Conservation (phyloP, 2,888 invertebrate genomes). For the Stegana nigrithorax region DNA sequence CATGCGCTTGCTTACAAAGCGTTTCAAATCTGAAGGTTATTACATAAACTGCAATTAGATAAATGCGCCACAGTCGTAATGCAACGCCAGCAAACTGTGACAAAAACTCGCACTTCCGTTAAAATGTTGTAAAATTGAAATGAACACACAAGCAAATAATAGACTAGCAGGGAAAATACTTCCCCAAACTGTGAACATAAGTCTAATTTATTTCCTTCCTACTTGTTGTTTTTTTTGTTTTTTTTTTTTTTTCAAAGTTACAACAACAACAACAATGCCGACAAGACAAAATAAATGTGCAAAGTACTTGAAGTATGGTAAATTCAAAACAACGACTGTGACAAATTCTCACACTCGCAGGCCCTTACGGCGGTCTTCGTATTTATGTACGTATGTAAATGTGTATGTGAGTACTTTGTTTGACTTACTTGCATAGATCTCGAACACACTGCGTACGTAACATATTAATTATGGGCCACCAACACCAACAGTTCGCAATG, state of each 20-base stretch:
- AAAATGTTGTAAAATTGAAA: no score
- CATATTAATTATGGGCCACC: conserved; percentile 49
- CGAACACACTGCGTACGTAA: no score
- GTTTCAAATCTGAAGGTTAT: not conserved
- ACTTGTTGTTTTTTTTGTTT: conserved; percentile 52
- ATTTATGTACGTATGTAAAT: no score
- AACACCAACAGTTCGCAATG: conserved; percentile 28
- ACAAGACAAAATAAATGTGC: not conserved
- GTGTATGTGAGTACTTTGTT: no score
- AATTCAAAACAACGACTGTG: conserved; percentile 40
- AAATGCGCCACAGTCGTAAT: no score
- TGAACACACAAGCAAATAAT: not conserved
- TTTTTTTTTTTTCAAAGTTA: no score
- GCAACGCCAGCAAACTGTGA: conserved; percentile 1
- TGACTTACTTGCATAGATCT: no score
- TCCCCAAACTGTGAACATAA: conserved; percentile 37
- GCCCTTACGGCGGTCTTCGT: conserved; percentile 40
- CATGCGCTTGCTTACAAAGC: no score
- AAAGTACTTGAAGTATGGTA: conserved; percentile 24
- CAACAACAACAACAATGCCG: not conserved
- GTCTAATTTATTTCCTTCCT: conserved; percentile 58
- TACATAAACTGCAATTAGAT: not conserved
- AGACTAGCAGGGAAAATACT: conserved; percentile 15
- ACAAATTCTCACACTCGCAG: conserved; percentile 30
- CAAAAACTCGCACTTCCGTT: not conserved